Evolutionary conservation across 2,113 vertebrate genomes (phyloP).

Genomic region (Oncorhynchus clarkii): DNA sequence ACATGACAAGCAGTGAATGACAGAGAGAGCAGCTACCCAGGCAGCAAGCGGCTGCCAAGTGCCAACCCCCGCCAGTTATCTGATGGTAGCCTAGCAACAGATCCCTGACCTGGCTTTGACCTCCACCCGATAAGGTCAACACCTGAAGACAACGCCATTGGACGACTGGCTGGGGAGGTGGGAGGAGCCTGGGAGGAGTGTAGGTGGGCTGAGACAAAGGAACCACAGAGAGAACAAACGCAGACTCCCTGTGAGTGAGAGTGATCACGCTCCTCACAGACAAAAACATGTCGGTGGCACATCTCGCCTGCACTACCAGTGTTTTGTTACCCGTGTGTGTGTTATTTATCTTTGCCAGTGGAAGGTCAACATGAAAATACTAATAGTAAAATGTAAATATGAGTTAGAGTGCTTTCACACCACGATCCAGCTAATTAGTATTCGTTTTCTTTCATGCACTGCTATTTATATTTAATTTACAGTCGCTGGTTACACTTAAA

Average conservation of each 20-base stretch:
- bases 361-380: slow-evolving; percentile 23
- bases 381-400: slow-evolving; percentile 6
- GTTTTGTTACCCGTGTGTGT: slow-evolving; percentile 5
- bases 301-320: slow-evolving; percentile 30
- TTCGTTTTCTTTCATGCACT: not conserved
- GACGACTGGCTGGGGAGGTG: slow-evolving; percentile 60
- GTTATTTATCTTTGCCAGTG: not conserved
- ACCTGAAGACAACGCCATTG: slow-evolving; percentile 81
- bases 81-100: slow-evolving; percentile 81
- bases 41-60: slow-evolving; percentile 30
- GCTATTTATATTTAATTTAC: not conserved
- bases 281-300: slow-evolving; percentile 53
- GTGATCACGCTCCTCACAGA: slow-evolving; percentile 49
- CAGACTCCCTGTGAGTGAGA: slow-evolving; percentile 60
- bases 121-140: slow-evolving; percentile 82
- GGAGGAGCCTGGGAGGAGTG: slow-evolving; percentile 60
- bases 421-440: not conserved
- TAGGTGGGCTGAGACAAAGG: slow-evolving; percentile 64
- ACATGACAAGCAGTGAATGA: slow-evolving; percentile 77
- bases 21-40: slow-evolving; percentile 56
- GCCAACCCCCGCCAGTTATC: slow-evolving; percentile 75
- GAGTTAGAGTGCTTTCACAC: not conserved
- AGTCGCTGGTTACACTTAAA: too few relatives aligned
- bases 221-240: slow-evolving; percentile 65
- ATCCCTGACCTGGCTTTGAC: slow-evolving; percentile 82